Evolutionary conservation across 2,888 invertebrate species (phyloP), one percentile per base, ranked within the genome.

Genomic region (Pollenia amentaria): DNA sequence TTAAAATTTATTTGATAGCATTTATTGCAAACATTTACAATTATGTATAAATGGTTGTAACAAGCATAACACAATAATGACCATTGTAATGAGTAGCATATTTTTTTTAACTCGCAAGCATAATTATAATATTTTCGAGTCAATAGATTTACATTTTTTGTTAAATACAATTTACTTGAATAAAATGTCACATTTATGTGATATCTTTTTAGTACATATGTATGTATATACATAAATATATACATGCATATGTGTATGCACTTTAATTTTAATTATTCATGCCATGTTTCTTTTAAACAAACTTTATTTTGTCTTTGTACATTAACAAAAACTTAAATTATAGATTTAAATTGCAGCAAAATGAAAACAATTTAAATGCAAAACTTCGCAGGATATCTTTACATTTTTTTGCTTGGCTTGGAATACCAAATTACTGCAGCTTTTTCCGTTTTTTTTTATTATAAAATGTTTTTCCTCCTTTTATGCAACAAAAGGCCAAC

Each of bases 351-450:
- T 75, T 91, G 90, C 91, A 88, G 90, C 88, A 91, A 84, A 90
- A 90, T 65, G 89, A 91, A 91, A 90, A 89, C 90, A 89, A 91
- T 91, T 91, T 91, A 90, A 91, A 91, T 92, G 91, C 91, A 91
- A 92, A 91, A 91, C 90, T 91, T 90, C 92, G 29, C 40, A 53
- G 16, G 29, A 29, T 29, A 29, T 29, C 29, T 29, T 29, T 29
- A 3, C 3, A 29, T 6, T 6, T 46, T 91, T 89, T 90, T 91
- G 48, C 16, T 51, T 44, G 51, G 89, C 90, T 89, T 89, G 88
- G 90, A 91, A 91, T 91, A 90, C 90, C 67, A 89, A 91, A 91
- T 90, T 89, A 89, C 88, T 90, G 90, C 89, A 89, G 90, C 85
- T 87, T 62, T 44, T 12, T 16, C 21, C 38, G 0, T 44, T 3